These are phyloP conservation scores for Oreohelix idahoensis DNA, from an alignment of 1,140 invertebrate genomes.

Conservation along the genomic window DNA sequence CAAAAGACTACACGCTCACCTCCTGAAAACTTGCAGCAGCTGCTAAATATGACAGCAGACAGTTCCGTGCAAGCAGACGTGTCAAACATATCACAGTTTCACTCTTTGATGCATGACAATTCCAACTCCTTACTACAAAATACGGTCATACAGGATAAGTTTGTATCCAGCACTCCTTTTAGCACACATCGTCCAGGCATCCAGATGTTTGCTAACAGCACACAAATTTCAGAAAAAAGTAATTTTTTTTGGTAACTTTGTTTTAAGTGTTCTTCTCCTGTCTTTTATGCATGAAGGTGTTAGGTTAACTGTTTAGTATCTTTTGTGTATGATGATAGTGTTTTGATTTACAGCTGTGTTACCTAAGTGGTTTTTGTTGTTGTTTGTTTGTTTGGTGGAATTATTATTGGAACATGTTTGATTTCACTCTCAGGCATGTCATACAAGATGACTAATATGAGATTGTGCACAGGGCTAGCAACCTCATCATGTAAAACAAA, in stretches of 20 bases:
- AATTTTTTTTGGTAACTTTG: background rate
- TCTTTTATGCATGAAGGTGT: too few relatives aligned
- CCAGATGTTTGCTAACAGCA: background rate
- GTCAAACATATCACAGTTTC: background rate
- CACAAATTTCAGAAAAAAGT: background rate
- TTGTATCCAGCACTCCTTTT: background rate
- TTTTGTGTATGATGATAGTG: too few relatives aligned
- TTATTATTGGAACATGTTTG: too few relatives aligned
- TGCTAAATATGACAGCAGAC: background rate
- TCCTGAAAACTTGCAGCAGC: background rate
- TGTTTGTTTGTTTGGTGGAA: too few relatives aligned
- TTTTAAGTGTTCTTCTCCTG: too few relatives aligned
- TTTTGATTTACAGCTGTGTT: too few relatives aligned
- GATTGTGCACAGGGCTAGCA: too few relatives aligned
- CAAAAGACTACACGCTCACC: background rate
- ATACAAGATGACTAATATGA: too few relatives aligned
- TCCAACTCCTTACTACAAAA: background rate
- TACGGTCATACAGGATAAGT: background rate
- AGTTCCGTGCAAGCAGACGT: background rate
- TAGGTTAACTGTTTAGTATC: too few relatives aligned
- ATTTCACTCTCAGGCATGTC: too few relatives aligned
- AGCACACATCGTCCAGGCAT: background rate
- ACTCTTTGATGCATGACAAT: slow-evolving; percentile 1
- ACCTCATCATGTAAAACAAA: too few relatives aligned
- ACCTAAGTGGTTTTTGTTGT: too few relatives aligned